Base-by-base conservation (phyloP, 2,113 vertebrate genomes). In the Crotalus tigris region DNA sequence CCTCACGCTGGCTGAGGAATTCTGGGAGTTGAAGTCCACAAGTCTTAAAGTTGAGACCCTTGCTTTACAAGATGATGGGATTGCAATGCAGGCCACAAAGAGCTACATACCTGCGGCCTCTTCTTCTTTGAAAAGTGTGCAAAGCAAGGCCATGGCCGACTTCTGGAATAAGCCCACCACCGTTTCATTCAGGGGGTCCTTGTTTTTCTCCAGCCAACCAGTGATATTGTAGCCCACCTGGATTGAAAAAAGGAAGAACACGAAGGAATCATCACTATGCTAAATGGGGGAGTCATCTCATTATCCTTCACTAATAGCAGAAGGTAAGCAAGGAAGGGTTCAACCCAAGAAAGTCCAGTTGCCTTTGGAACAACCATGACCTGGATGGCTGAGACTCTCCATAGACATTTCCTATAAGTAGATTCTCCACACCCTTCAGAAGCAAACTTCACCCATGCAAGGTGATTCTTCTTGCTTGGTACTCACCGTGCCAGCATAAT, bases 171-270 rank as follows among this genome's bases (percentile, higher is more conserved):
- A 96, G 61, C 90, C 95, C 88, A 95, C 87, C 87, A 57, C 93
- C 49, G 93, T 93, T 93, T 96, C 91, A 26, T 97, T 95, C 81
- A 93, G 75, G 91, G 95, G 89, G 75, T 96, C 96, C 88, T 96
- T 85, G 10, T 95, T 97, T 75, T 97, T 96, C 93, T 97, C 94
- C 61, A 97, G 95, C 92, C 95, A 96, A 33, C 94, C 93, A 0
- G 81, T 94, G 91, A 94, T 96, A 59, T 85, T 92, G 51, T 96
- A 95, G 51, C 95, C 95, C 59, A 93, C 94, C 95, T 96, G 87
- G 88, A 92, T 85, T 13, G 10, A 23, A 85, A 33, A 23, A 46
- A 53, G 3, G 51, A n/a, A 39, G n/a, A 3, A 39, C 1, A 2
- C 19, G 0, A 9, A 81, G 69, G n/a, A 39, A 15, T 33, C n/a